Base-by-base conservation (phyloP, 2,113 vertebrate species). In the Coptodon rendalli region DNA sequence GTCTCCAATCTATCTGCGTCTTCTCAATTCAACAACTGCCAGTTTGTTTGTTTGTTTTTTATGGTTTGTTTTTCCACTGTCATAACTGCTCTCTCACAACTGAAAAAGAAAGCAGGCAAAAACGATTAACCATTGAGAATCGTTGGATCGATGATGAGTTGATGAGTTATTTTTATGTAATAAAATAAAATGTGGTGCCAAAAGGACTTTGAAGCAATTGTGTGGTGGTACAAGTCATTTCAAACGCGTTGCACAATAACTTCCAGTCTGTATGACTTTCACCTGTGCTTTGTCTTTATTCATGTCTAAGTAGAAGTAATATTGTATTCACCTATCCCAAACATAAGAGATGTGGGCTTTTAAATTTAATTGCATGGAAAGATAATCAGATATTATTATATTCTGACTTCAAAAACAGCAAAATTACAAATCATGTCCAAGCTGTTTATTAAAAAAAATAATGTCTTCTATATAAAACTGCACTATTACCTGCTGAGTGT, bases 101-200 rank as follows among this genome's bases (percentile, higher is more conserved):
- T 43, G 12, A 71, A 43, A 24, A 71, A 71, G 17, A 66, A 71
- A 43, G 66, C 8, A 73, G 38, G 66, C 12, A 43, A 27, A 73
- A 73, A 27, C 8, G 1, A 73, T 24, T 9, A 24, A 63, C 9
- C 3, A 63, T 36, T 63, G 59, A 63, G 59, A 36, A 63, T 63
- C 6, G 2, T 66, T 36, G 17, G 31, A 12, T 66, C 6, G 2
- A 36, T 66, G 31, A 66, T 3, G 10, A 66, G 34, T 66, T 66
- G 61, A 66, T 17, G 61, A 66, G 61, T 66, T 73, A 73, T 73
- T 40, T 27, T 73, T 27, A 17, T 27, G 68, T 76, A 29, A 76
- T 48, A 48, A 76, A 48, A 73, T 29, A 45, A 76, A 45, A 29
- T 17, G 68, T 48, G 3, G 68, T 76, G 40, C 40, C 2, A 7